Evolutionary conservation across 2,888 invertebrate species (phyloP).

Genomic region (Coelinius sp.): DNA sequence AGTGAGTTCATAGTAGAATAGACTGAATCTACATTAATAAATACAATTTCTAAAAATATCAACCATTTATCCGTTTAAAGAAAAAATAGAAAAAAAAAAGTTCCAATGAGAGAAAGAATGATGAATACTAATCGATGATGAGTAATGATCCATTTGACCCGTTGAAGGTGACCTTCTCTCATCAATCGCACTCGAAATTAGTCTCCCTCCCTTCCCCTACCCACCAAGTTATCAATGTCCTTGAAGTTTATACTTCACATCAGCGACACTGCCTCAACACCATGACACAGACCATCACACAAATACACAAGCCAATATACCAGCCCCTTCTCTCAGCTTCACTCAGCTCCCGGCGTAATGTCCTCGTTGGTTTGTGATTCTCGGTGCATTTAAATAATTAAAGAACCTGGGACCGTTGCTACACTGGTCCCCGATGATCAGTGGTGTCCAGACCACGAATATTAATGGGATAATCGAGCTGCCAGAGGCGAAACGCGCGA

Average conservation of each 20-base stretch:
- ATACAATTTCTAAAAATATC: neutral
- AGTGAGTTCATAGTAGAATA: neutral
- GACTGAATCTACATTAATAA: neutral
- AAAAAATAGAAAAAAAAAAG: no score
- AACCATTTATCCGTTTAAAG: no score
- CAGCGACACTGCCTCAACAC: neutral
- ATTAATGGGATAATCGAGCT: conserved; percentile 69
- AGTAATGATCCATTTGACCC: no score
- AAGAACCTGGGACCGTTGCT: conserved; percentile 57
- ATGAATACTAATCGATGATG: no score
- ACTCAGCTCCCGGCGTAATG: neutral
- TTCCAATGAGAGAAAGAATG: no score
- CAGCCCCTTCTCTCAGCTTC: conserved; percentile 1
- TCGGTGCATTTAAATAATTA: conserved; percentile 65
- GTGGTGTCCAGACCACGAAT: conserved; percentile 43
- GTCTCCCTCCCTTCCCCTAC: neutral
- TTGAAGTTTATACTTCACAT: neutral
- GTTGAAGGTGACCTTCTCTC: no score
- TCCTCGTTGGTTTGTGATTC: neutral
- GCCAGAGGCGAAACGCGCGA: conserved; percentile 55
- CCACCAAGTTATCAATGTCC: neutral
- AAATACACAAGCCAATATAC: neutral
- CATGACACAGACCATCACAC: neutral
- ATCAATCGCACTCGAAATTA: neutral
- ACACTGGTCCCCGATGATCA: conserved; percentile 48